Percentiles rank a stretch among this genome's conserved stretches.
Conservation (phyloP, 2,113 vertebrate species). For the Heteronetta atricapilla region DNA sequence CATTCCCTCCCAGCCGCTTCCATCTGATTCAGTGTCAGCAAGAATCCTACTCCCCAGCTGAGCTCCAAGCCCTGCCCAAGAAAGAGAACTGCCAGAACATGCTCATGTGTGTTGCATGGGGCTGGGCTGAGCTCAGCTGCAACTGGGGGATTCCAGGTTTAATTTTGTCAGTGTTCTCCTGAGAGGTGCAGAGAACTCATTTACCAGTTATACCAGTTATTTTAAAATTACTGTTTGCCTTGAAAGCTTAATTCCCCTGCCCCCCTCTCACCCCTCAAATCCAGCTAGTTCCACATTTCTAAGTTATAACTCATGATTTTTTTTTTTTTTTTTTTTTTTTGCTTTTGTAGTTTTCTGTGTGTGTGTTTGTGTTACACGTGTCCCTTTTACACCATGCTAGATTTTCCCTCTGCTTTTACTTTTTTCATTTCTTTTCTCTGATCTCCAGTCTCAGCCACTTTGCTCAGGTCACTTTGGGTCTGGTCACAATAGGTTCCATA, state of each 20-base stretch:
- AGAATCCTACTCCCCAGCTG: background rate
- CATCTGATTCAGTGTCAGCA: background rate
- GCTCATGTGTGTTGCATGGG: accelerated
- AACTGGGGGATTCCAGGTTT: background rate
- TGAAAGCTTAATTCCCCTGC: background rate
- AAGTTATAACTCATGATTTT: background rate
- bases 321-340: background rate
- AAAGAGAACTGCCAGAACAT: background rate
- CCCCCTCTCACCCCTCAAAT: background rate
- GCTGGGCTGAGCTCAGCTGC: background rate
- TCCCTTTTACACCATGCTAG: background rate
- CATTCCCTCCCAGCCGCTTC: background rate
- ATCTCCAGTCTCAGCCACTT: background rate
- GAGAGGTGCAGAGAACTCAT: background rate
- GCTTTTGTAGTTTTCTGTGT: too few species aligned
- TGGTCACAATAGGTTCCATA: background rate
- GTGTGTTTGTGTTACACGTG: too few species aligned
- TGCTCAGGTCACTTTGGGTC: background rate
- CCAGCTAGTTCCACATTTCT: background rate
- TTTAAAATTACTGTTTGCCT: background rate
- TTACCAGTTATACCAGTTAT: background rate
- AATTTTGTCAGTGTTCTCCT: background rate
- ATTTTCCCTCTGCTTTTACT: background rate
- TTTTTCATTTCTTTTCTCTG: background rate
- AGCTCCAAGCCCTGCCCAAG: background rate